Evolutionary conservation across 2,888 invertebrate genomes (phyloP), one percentile per base, ranked within the genome.

Genomic region (Phaonia tiefii): DNA sequence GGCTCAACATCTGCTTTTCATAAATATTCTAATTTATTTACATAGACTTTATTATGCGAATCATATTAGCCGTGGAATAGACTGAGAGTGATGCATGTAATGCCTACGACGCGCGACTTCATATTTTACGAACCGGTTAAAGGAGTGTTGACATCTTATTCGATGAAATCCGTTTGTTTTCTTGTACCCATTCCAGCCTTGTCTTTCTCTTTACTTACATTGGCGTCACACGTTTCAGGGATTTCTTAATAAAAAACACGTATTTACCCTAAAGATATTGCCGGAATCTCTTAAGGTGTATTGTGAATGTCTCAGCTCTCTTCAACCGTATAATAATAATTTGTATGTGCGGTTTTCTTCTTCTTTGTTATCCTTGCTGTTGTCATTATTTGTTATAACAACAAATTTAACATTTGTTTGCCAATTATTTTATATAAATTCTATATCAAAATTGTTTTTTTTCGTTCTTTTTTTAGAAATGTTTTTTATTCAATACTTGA

Each of bases 401-500:
- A 37, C 17, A 69, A 69, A 54, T 56, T 54, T 25, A 56, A 17
- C 56, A 58, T 58, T 58, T 71, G 42, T 46, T 60, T 60, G 58
- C 46, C 49, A 60, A 71, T 71, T 71, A 71, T 71, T 71, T 71
- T 71, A 37, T 20, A 69, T 20, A 69, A 69, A 54, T 67, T 67
- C 39, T 39, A 37, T 51, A 67, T 49, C 22, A 54, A 54, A 54
- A 54, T 54, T 54, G 54, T 54, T 54, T 54, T 54, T 54, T 54
- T 25, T 54, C 25, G 22, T 15, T 25, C 37, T 39, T 60, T 60
- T 60, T 2, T 11, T 37, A n/a, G n/a, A n/a, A n/a, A n/a, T 31
- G 31, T 31, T 3, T 31, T 31, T 31, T 3, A 31, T 31, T 31
- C 8, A 31, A 5, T 56, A 31, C 56, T 25, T 20, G 10, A 42